Percentiles rank a stretch among this genome's conserved stretches.
These are phyloP conservation scores for Synergus laeviventris DNA, from an alignment of 2,888 invertebrate species.

Conservation along the genomic window DNA sequence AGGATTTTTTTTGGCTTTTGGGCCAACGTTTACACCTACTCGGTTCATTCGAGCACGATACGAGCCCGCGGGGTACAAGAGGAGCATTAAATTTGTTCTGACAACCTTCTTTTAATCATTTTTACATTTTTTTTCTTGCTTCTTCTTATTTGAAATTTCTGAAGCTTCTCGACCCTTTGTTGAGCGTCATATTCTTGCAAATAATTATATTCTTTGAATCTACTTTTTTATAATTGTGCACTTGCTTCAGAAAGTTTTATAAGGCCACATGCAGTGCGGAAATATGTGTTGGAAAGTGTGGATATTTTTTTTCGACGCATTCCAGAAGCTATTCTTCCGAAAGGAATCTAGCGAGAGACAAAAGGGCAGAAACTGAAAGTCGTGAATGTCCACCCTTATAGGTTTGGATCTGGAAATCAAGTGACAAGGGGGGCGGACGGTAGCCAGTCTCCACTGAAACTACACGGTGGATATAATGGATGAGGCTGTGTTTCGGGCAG, in stretches of 20 bases:
- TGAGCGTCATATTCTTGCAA: background rate
- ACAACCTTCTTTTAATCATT: background rate
- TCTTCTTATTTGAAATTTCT: background rate
- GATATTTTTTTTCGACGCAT: background rate
- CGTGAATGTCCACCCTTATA: conserved; percentile 41
- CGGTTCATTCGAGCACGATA: background rate
- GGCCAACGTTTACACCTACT: no score
- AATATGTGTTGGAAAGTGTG: background rate
- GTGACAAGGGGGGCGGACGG: conserved; percentile 56
- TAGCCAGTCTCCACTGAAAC: conserved; percentile 3
- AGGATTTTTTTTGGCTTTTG: no score
- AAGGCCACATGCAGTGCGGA: background rate
- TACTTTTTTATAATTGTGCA: no score
- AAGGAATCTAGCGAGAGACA: conserved; percentile 18
- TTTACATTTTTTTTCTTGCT: background rate
- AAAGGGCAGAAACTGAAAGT: conserved; percentile 23
- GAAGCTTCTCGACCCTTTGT: background rate
- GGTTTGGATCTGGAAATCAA: conserved; percentile 45
- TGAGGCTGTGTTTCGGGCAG: conserved; percentile 61
- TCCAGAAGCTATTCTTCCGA: conserved; percentile 26
- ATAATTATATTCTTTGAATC: no score
- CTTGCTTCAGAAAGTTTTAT: no score
- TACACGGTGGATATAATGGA: conserved; percentile 63
- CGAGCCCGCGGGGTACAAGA: background rate
- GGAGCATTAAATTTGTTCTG: background rate